Conservation (phyloP, 2,797 vertebrate species). For the Catostomus latipinnis region DNA sequence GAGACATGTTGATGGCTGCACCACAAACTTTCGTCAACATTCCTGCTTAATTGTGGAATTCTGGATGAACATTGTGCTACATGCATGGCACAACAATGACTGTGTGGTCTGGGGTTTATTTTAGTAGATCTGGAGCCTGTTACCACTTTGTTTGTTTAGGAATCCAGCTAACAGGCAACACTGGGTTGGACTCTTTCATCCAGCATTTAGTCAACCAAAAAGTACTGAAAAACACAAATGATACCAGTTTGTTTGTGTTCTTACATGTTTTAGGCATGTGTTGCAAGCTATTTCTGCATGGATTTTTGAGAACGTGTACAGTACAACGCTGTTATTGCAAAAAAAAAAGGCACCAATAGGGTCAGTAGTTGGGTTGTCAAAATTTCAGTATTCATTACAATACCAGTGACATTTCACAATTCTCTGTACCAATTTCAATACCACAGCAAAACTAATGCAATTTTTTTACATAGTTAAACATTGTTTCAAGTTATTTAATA, state of each 20-base stretch:
- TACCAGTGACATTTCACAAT: too few relatives aligned
- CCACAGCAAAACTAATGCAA: too few relatives aligned
- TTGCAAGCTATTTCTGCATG: constrained; percentile 14
- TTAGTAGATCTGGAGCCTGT: constrained; percentile 71
- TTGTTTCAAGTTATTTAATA: too few relatives aligned
- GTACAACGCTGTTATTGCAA: constrained; percentile 7
- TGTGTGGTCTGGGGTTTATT: constrained; percentile 75
- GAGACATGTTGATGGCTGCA: constrained; percentile 66
- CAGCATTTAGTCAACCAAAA: constrained; percentile 23
- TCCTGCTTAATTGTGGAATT: constrained; percentile 81
- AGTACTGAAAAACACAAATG: constrained; percentile 45
- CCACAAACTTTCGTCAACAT: constrained; percentile 76
- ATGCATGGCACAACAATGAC: constrained; percentile 70
- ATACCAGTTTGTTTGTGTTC: constrained; percentile 18
- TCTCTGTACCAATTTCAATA: too few relatives aligned
- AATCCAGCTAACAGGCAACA: constrained; percentile 68
- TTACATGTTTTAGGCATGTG: constrained; percentile 8
- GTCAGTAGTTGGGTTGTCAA: not conserved
- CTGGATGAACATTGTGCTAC: constrained; percentile 70
- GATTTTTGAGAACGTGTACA: constrained; percentile 4
- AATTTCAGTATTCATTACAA: too few relatives aligned
- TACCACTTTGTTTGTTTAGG: constrained; percentile 74
- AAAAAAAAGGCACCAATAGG: not conserved
- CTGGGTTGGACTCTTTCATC: constrained; percentile 35
- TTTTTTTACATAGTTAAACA: too few relatives aligned